These are phyloP conservation scores for Gymnoscopelus braueri DNA, from an alignment of 2,797 vertebrate genomes.

Conservation along the genomic window DNA sequence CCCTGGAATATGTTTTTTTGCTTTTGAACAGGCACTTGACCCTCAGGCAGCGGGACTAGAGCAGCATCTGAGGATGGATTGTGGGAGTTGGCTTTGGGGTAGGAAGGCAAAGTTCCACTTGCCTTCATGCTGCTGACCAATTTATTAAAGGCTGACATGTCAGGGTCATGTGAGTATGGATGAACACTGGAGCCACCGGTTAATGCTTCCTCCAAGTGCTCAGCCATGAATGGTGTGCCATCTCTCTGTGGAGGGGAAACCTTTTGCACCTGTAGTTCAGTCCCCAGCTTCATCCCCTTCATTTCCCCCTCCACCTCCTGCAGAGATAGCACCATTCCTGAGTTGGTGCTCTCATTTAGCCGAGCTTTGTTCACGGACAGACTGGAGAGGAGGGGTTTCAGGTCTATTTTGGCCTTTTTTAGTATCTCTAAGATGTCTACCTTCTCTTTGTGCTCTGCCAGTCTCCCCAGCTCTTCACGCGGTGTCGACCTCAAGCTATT, in stretches of 20 bases:
- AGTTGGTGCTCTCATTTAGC: constrained; percentile 92
- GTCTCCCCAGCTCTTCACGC: constrained; percentile 94
- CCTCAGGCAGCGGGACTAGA: constrained; percentile 83
- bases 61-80: constrained; percentile 86
- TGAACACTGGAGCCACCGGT: constrained; percentile 77
- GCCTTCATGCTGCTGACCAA: constrained; percentile 99
- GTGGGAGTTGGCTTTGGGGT: constrained; percentile 90
- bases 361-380: constrained; percentile 96
- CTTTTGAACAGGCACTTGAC: constrained; percentile 78
- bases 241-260: constrained; percentile 68
- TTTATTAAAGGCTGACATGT: constrained; percentile 99
- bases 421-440: constrained; percentile 98
- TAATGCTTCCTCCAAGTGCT: constrained; percentile 91
- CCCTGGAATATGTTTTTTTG: constrained; percentile 97
- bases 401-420: constrained; percentile 97
- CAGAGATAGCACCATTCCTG: constrained; percentile 93
- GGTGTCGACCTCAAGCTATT: constrained; percentile 96
- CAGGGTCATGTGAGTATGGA: constrained; percentile 86
- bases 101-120: constrained; percentile 95
- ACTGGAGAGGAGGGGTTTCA: constrained; percentile 96
- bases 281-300: constrained; percentile 89
- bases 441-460: constrained; percentile 92
- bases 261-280: constrained; percentile 79
- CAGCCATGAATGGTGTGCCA: constrained; percentile 93
- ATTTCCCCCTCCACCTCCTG: constrained; percentile 96